Conservation (phyloP, 2,113 vertebrate species). For the Cyrtonyx montezumae region DNA sequence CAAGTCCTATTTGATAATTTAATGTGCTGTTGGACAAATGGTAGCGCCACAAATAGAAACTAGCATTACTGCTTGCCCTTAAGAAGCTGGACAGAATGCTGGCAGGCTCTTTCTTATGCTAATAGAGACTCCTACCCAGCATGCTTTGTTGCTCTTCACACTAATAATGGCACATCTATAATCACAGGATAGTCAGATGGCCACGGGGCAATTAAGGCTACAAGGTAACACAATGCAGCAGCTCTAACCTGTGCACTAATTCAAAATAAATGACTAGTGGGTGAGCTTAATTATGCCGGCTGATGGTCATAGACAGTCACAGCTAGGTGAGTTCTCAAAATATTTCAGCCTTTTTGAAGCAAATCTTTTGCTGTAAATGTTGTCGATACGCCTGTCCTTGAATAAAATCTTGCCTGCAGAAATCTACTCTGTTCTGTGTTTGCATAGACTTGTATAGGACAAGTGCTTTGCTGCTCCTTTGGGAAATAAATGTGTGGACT, state of each 20-base stretch:
- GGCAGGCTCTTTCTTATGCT: background rate
- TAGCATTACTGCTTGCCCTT: background rate
- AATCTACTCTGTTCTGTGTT: background rate
- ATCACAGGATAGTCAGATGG: background rate
- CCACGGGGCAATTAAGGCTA: background rate
- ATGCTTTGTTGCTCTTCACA: background rate
- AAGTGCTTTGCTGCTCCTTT: background rate
- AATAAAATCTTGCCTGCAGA: background rate
- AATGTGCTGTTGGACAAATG: background rate
- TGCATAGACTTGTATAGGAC: background rate
- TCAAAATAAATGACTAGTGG: background rate
- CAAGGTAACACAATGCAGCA: background rate
- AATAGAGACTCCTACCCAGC: background rate
- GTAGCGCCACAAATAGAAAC: background rate
- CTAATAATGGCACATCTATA: background rate
- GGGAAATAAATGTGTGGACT: background rate
- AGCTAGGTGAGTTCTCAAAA: background rate
- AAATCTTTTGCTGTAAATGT: background rate
- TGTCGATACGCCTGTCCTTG: background rate
- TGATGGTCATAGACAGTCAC: background rate
- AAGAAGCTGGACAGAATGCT: background rate
- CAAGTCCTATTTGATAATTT: background rate
- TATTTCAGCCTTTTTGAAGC: background rate
- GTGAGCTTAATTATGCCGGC: background rate
- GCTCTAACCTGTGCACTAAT: background rate